Evolutionary conservation across 1,140 invertebrate genomes (phyloP).

Genomic region (Littorina saxatilis): DNA sequence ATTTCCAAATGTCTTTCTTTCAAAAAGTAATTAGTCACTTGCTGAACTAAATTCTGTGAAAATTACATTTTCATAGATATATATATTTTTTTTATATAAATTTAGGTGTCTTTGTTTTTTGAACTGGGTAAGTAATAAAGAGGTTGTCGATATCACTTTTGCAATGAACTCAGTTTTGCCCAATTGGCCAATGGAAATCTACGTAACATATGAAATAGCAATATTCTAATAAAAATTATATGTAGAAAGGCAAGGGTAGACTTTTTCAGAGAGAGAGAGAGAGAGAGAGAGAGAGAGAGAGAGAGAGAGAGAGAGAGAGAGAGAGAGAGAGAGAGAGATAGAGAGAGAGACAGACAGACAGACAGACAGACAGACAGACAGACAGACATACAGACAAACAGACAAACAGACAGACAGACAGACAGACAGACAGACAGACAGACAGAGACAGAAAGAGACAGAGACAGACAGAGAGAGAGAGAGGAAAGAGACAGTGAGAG

Average conservation of each 20-base stretch:
- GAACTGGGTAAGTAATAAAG: too few relatives aligned
- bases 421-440: not conserved
- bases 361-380: not conserved
- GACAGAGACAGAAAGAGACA: not conserved
- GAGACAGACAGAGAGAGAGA: not conserved
- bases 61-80: too few relatives aligned
- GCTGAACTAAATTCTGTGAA: too few relatives aligned
- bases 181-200: too few relatives aligned
- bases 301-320: slow-evolving; percentile 19
- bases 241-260: not conserved
- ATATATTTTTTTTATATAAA: too few relatives aligned
- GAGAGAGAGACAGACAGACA: not conserved
- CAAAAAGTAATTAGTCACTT: too few relatives aligned
- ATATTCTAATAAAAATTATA: too few relatives aligned
- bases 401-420: not conserved
- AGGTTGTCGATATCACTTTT: too few relatives aligned
- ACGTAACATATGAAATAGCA: too few relatives aligned
- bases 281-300: slow-evolving; percentile 5
- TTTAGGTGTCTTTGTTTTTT: too few relatives aligned
- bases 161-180: too few relatives aligned
- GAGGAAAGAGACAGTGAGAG: not conserved
- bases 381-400: not conserved
- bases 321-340: slow-evolving; percentile 16
- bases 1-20: too few relatives aligned
- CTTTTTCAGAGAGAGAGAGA: slow-evolving; percentile 5